Conservation (phyloP, 1,140 invertebrate genomes). For the Drosophila lacteicornis region DNA sequence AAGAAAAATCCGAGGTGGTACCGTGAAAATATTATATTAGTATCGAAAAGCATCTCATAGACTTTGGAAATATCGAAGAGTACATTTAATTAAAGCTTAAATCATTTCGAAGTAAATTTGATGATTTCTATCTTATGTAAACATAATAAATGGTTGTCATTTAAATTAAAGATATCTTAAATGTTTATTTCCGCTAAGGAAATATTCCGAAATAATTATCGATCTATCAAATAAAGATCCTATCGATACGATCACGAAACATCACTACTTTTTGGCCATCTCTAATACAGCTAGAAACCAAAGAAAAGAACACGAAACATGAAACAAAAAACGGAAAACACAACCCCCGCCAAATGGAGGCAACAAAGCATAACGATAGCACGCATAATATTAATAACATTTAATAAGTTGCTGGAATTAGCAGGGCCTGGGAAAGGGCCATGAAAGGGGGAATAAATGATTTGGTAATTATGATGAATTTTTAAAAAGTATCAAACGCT, state of each 20-base stretch:
- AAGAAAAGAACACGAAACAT: slow-evolving; percentile 23
- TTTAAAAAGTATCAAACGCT: slow-evolving; percentile 26
- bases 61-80: not conserved
- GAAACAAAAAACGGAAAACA: slow-evolving; percentile 28
- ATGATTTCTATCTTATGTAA: no score
- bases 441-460: slow-evolving; percentile 7
- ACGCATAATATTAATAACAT: slow-evolving; percentile 76
- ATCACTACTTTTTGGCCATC: not conserved
- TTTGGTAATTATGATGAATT: slow-evolving; percentile 68
- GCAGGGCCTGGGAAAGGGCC: slow-evolving; percentile 1
- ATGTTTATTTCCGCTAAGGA: no score
- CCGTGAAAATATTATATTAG: not conserved
- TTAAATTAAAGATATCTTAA: no score
- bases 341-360: slow-evolving; percentile 6
- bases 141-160: no score
- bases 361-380: slow-evolving; percentile 43
- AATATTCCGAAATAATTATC: no score
- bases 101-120: no score
- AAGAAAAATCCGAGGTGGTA: not conserved
- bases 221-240: no score
- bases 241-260: not conserved
- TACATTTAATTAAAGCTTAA: no score
- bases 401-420: slow-evolving; percentile 79
- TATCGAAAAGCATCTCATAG: not conserved
- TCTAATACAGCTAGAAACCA: slow-evolving; percentile 8